Conservation (phyloP, 2,888 invertebrate species). For the Artemia sinica region DNA sequence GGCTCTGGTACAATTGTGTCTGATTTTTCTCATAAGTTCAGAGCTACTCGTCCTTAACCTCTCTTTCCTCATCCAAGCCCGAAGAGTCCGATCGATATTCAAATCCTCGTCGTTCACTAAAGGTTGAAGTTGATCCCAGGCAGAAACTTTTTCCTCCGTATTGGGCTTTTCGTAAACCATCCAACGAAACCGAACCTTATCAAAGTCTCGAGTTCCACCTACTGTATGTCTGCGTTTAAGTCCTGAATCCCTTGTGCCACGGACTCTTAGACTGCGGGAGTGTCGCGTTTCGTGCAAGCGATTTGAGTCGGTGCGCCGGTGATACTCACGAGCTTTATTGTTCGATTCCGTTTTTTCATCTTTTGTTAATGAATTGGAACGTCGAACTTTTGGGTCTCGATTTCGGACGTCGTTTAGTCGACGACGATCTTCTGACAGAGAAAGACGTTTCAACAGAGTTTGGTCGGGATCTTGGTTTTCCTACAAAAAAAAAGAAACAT, state of each 20-base stretch:
- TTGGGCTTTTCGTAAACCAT: slow-evolving; percentile 25
- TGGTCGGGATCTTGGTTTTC: slow-evolving; percentile 15
- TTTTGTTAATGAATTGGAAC: slow-evolving; percentile 48
- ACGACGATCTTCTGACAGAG: slow-evolving; percentile 6
- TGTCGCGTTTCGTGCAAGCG: slow-evolving; percentile 29
- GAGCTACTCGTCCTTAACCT: slow-evolving; percentile 44
- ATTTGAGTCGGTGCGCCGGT: slow-evolving; percentile 32
- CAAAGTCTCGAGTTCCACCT: slow-evolving; percentile 75
- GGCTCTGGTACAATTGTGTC: background rate
- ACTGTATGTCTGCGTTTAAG: slow-evolving; percentile 80
- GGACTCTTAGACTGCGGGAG: slow-evolving; percentile 36
- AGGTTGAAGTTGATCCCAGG: slow-evolving; percentile 32
- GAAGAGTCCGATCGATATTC: slow-evolving; percentile 27
- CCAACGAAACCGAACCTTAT: slow-evolving; percentile 35
- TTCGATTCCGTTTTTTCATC: slow-evolving; percentile 61
- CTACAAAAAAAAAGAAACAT: background rate
- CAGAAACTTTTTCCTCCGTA: slow-evolving; percentile 26
- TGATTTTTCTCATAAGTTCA: slow-evolving; percentile 32
- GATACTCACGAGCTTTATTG: slow-evolving; percentile 31
- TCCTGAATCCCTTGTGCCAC: slow-evolving; percentile 35
- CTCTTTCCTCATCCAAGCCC: slow-evolving; percentile 35
- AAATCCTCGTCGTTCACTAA: slow-evolving; percentile 24
- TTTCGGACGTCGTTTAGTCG: slow-evolving; percentile 9
- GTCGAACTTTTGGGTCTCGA: slow-evolving; percentile 32
- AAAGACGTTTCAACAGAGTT: slow-evolving; percentile 22